Conservation (phyloP, 1,140 invertebrate genomes). For the Eriocheir sinensis region DNA sequence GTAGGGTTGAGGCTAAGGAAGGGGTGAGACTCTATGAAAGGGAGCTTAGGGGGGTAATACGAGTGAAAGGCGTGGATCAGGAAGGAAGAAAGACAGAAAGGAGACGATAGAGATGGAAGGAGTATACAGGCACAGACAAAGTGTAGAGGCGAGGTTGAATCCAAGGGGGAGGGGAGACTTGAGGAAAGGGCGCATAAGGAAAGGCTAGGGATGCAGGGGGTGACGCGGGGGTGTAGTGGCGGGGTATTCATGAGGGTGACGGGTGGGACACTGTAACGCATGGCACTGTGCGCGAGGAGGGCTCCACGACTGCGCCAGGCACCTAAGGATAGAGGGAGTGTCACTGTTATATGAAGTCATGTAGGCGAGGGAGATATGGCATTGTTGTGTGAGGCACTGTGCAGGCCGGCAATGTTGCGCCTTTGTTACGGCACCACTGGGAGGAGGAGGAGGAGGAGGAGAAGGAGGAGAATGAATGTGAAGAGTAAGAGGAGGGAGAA, state of each 20-base stretch:
- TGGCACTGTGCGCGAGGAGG: constrained; percentile 6
- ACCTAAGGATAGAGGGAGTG: constrained; percentile 43
- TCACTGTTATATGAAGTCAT: constrained; percentile 52
- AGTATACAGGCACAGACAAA: not conserved
- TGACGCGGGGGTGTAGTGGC: not conserved
- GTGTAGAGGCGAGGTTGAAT: not conserved
- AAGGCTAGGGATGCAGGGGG: not conserved
- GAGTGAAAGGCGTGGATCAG: not conserved
- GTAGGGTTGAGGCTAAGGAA: not conserved
- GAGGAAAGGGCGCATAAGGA: not conserved
- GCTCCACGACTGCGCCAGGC: not conserved
- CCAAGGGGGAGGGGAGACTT: not conserved
- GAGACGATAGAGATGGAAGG: not conserved
- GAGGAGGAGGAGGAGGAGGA: constrained; percentile 39
- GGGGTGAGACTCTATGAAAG: not conserved
- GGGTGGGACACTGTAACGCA: constrained; percentile 1
- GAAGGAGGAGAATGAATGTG: not conserved
- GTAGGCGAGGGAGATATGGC: constrained; percentile 50
- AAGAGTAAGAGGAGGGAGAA: constrained; percentile 34
- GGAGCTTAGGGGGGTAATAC: not conserved
- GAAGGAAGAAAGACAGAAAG: not conserved
- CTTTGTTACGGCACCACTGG: constrained; percentile 46
- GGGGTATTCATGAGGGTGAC: constrained; percentile 20
- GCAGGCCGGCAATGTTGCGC: constrained; percentile 30
- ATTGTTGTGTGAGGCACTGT: constrained; percentile 52